phyloP scores from a whole-genome alignment of 2,888 invertebrate genomes.

The Drosophila rellima region DNA sequence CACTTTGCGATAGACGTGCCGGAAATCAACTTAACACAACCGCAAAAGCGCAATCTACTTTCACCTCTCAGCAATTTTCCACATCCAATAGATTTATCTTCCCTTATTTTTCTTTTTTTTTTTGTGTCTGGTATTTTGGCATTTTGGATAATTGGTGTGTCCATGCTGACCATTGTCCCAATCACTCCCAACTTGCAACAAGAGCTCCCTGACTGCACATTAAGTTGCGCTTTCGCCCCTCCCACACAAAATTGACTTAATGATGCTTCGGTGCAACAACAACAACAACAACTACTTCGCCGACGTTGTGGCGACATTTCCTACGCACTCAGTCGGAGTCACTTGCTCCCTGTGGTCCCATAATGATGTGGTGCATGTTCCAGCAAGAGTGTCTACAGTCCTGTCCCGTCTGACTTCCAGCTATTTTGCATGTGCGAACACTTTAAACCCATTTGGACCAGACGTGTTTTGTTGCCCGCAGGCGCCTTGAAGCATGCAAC shows the following conservation, averaged over 20 bases:
- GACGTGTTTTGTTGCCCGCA: conserved; percentile 39
- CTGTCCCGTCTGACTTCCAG: conserved; percentile 39
- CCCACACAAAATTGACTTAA: conserved; percentile 80
- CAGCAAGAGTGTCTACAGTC: background rate
- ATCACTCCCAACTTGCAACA: conserved; percentile 18
- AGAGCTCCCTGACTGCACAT: conserved; percentile 75
- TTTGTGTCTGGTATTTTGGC: conserved; percentile 46
- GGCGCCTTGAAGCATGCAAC: conserved; percentile 45
- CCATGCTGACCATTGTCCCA: conserved; percentile 53
- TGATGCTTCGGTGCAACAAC: conserved; percentile 67
- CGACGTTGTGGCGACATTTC: conserved; percentile 54
- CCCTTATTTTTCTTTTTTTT: conserved; percentile 7
- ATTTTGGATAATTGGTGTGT: conserved; percentile 76
- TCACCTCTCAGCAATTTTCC: conserved; percentile 17
- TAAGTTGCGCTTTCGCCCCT: conserved; percentile 71
- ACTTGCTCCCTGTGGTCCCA: conserved; percentile 79
- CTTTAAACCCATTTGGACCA: conserved; percentile 33
- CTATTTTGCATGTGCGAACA: conserved; percentile 54
- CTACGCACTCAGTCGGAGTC: conserved; percentile 45
- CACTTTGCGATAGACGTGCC: conserved; percentile 56
- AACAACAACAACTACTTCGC: conserved; percentile 40
- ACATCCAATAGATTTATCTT: conserved; percentile 21
- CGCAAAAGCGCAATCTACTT: conserved; percentile 82
- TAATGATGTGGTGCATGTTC: conserved; percentile 81
- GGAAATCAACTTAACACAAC: conserved; percentile 82